Evolutionary conservation across 2,888 invertebrate genomes (phyloP).

Genomic region (Hirtodrosophila cameraria): DNA sequence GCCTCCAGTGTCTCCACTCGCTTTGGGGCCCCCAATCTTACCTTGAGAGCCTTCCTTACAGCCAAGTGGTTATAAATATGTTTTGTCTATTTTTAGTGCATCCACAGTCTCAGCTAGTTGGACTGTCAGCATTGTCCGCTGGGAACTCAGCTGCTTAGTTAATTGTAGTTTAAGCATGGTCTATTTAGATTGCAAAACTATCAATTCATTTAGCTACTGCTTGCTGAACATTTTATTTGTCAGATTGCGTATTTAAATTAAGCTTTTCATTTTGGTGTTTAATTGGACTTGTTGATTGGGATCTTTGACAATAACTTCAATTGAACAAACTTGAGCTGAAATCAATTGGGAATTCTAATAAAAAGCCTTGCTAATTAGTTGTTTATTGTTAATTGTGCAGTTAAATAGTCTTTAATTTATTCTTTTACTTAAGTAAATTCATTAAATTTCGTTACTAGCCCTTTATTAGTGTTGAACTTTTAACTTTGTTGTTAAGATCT

Average conservation of each 20-base stretch:
- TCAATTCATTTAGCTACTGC: slow-evolving; percentile 18
- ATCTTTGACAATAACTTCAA: not conserved
- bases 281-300: not conserved
- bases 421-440: no score
- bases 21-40: slow-evolving; percentile 2
- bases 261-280: slow-evolving; percentile 16
- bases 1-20: slow-evolving; percentile 15
- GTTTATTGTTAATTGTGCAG: no score
- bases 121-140: slow-evolving; percentile 38
- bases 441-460: no score
- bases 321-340: not conserved
- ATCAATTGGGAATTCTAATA: not conserved
- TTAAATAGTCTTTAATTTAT: no score
- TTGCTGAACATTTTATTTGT: slow-evolving; percentile 7
- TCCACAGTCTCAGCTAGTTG: slow-evolving; percentile 19
- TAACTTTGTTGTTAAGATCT: no score
- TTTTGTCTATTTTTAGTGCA: slow-evolving; percentile 62
- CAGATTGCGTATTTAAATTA: slow-evolving; percentile 18
- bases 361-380: no score
- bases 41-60: slow-evolving; percentile 47
- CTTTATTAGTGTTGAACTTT: no score
- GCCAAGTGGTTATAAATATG: slow-evolving; percentile 59
- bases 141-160: slow-evolving; percentile 8
- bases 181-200: slow-evolving; percentile 42
- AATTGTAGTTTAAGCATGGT: slow-evolving; percentile 10